phyloP scores from a whole-genome alignment of 2,888 invertebrate species.

The Aphodius granarius region DNA sequence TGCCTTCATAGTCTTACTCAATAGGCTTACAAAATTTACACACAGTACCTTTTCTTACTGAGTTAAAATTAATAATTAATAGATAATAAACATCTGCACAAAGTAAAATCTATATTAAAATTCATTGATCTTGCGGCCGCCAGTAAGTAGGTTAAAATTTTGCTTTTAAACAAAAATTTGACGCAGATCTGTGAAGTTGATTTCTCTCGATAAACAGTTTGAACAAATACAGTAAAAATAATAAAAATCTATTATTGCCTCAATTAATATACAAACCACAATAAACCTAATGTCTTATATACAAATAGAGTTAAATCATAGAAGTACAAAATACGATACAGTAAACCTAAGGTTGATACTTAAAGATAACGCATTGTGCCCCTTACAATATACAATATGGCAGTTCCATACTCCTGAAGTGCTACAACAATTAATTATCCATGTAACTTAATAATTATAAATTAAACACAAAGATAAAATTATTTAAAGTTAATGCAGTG shows the following conservation, averaged over 20 bases:
- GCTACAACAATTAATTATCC: background rate
- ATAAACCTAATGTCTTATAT: background rate
- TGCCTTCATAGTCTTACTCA: slow-evolving; percentile 21
- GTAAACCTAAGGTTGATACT: background rate
- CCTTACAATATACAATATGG: slow-evolving; percentile 10
- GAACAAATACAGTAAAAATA: background rate
- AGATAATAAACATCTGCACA: slow-evolving; percentile 14
- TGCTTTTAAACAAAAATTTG: background rate
- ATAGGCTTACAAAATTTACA: slow-evolving; percentile 3
- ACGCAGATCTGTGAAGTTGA: slow-evolving; percentile 1
- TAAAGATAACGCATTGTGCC: slow-evolving; percentile 4
- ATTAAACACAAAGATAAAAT: slow-evolving; percentile 6
- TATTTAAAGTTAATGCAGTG: slow-evolving; percentile 19
- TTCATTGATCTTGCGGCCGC: background rate
- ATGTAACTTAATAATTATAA: background rate
- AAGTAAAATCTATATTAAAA: background rate
- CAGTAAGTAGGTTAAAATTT: background rate
- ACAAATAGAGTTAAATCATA: slow-evolving; percentile 1
- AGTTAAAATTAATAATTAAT: slow-evolving; percentile 20
- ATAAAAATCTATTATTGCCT: slow-evolving; percentile 12
- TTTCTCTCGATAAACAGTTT: background rate
- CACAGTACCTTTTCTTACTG: slow-evolving; percentile 6
- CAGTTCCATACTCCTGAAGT: slow-evolving; percentile 11
- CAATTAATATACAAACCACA: slow-evolving; percentile 10
- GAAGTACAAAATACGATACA: background rate